phyloP scores from a whole-genome alignment of 2,888 invertebrate genomes.

The Ennomos erosarius region DNA sequence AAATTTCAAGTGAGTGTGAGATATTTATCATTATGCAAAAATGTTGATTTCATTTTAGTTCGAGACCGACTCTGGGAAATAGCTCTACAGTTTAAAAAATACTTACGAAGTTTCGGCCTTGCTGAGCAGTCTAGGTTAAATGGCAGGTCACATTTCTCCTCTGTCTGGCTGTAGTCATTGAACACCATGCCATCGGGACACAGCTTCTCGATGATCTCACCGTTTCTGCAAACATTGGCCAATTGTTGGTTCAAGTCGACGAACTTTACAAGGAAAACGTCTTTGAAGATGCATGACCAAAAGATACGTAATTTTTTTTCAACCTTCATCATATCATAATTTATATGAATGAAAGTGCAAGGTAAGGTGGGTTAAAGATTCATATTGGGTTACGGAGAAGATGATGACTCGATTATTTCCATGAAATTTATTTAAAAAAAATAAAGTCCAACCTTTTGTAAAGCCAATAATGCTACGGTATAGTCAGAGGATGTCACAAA shows the following conservation, averaged over 20 bases:
- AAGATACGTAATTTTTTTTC: constrained; percentile 1
- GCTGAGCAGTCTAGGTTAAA: constrained; percentile 94
- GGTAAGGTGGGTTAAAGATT: not conserved
- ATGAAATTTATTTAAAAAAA: too few species aligned
- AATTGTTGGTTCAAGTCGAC: constrained; percentile 21
- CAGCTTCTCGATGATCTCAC: constrained; percentile 90
- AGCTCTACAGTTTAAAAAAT: not conserved
- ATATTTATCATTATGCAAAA: too few species aligned
- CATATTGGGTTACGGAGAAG: too few species aligned
- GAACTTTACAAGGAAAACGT: constrained; percentile 34
- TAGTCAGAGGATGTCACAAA: too few species aligned
- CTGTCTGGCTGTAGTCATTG: constrained; percentile 92
- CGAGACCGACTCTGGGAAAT: too few species aligned
- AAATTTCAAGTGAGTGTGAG: too few species aligned
- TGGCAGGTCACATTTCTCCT: constrained; percentile 95
- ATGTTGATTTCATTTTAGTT: too few species aligned
- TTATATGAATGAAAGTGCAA: not conserved
- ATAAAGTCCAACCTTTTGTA: too few species aligned
- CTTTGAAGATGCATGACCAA: constrained; percentile 6
- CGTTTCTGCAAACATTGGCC: constrained; percentile 81
- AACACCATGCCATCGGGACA: constrained; percentile 96
- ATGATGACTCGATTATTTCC: too few species aligned
- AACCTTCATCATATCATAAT: not conserved
- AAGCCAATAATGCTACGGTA: too few species aligned
- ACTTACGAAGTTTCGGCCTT: constrained; percentile 92